Evolutionary conservation across 2,888 invertebrate species (phyloP).

Genomic region (Graphium colonna): DNA sequence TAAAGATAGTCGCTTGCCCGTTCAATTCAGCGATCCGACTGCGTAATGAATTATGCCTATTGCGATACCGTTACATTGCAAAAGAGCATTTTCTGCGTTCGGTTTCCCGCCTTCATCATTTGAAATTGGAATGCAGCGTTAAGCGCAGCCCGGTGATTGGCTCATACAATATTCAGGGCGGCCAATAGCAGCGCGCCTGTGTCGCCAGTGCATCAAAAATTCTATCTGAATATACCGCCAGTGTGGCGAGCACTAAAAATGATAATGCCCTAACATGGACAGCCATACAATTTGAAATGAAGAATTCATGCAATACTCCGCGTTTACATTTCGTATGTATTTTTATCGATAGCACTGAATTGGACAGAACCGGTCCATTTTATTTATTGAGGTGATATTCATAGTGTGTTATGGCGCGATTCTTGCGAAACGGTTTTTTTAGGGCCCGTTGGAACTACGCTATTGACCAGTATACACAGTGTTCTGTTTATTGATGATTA

Average conservation of each 20-base stretch:
- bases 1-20: slow-evolving; percentile 22
- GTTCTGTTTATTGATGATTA: too few relatives aligned
- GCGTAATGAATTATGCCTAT: slow-evolving; percentile 34
- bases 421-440: slow-evolving; percentile 38
- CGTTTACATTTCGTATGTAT: slow-evolving; percentile 70
- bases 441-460: slow-evolving; percentile 31
- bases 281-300: slow-evolving; percentile 76
- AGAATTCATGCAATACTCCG: slow-evolving; percentile 72
- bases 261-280: slow-evolving; percentile 78
- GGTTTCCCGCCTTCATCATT: slow-evolving; percentile 74
- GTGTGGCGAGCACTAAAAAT: slow-evolving; percentile 80
- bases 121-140: slow-evolving; percentile 78
- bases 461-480: too few relatives aligned
- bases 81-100: slow-evolving; percentile 62
- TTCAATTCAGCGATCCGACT: slow-evolving; percentile 25
- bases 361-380: slow-evolving; percentile 60
- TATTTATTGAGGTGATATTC: slow-evolving; percentile 60
- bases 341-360: slow-evolving; percentile 70
- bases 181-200: slow-evolving; percentile 75
- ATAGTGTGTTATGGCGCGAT: slow-evolving; percentile 38
- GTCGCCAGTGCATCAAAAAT: slow-evolving; percentile 81
- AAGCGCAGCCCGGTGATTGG: slow-evolving; percentile 76
- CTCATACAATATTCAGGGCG: slow-evolving; percentile 78
- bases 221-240: slow-evolving; percentile 77
- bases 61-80: slow-evolving; percentile 50